Conservation (phyloP, 2,888 invertebrate genomes). For the Eremobia ochroleuca region DNA sequence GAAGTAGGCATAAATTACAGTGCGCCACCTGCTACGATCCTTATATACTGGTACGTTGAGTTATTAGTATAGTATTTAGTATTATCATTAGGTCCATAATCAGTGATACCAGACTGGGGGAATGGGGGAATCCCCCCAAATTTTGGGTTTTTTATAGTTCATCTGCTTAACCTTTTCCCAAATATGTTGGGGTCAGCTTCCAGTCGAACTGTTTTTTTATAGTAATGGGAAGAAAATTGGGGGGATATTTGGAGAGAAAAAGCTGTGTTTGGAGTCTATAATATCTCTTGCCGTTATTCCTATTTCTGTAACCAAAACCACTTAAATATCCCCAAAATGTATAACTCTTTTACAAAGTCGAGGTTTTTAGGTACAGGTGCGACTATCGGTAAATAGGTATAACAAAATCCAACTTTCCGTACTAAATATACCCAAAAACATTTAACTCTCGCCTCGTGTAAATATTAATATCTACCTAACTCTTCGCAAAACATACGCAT, state of each 20-base stretch:
- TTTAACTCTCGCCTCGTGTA: conserved; percentile 11
- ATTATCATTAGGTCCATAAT: background rate
- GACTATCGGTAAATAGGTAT: background rate
- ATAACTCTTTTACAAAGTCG: background rate
- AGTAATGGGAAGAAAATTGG: background rate
- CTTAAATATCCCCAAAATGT: background rate
- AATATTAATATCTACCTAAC: conserved; percentile 30
- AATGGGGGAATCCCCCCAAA: background rate
- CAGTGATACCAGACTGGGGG: background rate
- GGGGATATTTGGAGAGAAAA: background rate
- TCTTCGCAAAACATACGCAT: conserved; percentile 31
- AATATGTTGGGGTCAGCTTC: too few relatives aligned
- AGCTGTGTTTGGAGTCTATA: background rate
- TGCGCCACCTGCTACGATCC: background rate
- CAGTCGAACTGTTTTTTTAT: background rate
- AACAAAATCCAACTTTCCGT: conserved; percentile 2
- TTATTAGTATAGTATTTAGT: background rate
- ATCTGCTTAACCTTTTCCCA: too few relatives aligned
- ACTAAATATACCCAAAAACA: conserved; percentile 9
- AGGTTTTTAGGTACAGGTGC: background rate
- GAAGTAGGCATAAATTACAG: background rate
- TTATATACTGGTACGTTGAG: background rate
- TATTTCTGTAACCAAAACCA: background rate
- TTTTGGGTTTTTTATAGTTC: background rate
- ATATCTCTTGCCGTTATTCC: background rate